These are phyloP conservation scores for Pseudococcus viburni DNA, from an alignment of 2,888 invertebrate genomes.

Conservation along the genomic window DNA sequence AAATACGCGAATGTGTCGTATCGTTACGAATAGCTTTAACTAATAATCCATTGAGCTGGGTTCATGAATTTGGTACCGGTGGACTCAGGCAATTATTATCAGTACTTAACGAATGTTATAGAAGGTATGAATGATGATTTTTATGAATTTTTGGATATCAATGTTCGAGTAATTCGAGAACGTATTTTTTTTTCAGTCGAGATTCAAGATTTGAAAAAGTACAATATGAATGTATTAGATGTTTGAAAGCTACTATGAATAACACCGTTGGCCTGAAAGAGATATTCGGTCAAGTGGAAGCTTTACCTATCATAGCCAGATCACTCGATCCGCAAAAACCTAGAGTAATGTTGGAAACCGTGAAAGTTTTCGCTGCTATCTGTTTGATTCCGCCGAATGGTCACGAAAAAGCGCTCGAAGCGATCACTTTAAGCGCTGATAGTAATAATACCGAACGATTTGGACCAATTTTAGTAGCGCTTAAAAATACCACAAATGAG, in stretches of 20 bases:
- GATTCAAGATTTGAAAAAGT: conserved; percentile 81
- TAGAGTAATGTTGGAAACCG: conserved; percentile 90
- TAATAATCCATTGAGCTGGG: conserved; percentile 95
- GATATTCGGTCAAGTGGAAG: conserved; percentile 85
- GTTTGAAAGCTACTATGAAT: conserved; percentile 93
- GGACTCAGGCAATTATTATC: conserved; percentile 87
- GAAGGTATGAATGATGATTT: conserved; percentile 76
- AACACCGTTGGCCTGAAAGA: conserved; percentile 93
- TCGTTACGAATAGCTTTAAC: conserved; percentile 92
- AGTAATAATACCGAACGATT: conserved; percentile 75
- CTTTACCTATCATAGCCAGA: conserved; percentile 84
- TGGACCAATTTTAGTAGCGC: conserved; percentile 87
- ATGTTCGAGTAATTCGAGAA: neutral
- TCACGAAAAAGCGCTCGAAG: conserved; percentile 90
- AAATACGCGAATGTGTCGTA: conserved; percentile 87
- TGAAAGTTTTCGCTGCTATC: conserved; percentile 89
- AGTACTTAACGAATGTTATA: conserved; percentile 85
- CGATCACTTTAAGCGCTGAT: conserved; percentile 90
- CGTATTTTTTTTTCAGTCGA: neutral
- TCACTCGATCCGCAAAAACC: conserved; percentile 88
- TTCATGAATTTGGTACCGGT: conserved; percentile 90
- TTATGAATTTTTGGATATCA: neutral
- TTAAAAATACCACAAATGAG: conserved; percentile 79
- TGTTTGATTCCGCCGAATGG: conserved; percentile 91
- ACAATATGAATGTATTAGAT: conserved; percentile 91